Evolutionary conservation across 2,888 invertebrate genomes (phyloP), one percentile per base, ranked within the genome.

Genomic region (Drosophila quinaria): DNA sequence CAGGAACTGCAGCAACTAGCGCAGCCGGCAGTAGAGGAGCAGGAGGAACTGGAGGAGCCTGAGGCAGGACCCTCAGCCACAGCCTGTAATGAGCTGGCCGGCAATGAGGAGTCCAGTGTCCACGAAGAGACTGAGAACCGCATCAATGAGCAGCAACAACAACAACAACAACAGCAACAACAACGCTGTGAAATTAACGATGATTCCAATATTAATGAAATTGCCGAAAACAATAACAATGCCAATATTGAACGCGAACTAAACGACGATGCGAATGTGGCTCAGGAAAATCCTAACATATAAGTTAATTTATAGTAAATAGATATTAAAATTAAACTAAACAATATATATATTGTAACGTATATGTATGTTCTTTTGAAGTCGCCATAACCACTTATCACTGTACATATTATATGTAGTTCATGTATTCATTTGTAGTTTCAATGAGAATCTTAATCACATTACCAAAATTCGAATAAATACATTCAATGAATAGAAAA

Each of bases 191-290:
- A 56, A 41, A 52, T 66, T 15, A 50, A 70, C 47, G 72, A 88
- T 58, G 82, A 90, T 58, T 80, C 74, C 29, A 92, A 92, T 58
- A 90, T 92, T 17, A 92, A 92, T 84, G 92, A 92, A 81, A 92
- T 92, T 44, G 92, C 92, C 25, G 92, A 92, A 68, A 92, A 92
- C 59, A 91, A 92, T 68, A 92, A 92, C 55, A 92, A 92, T 76
- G 92, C 92, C 52, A 92, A 92, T 63, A 91, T 92, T 56, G 92
- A 92, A 82, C 90, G 92, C 13, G 91, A 92, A 80, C 70, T 92
- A 47, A 90, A 91, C 61, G 91, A 92, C 50, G 91, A 91, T 67
- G 86, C 86, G 22, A 70, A 76, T 56, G 73, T 77, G 62, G 83
- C 71, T 71, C 74, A 87, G 72, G 86, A 80, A 66, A 72, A 80